Percentiles rank a stretch among this genome's conserved stretches.
Conservation (phyloP, 2,888 invertebrate genomes). For the Electrophaes corylata region DNA sequence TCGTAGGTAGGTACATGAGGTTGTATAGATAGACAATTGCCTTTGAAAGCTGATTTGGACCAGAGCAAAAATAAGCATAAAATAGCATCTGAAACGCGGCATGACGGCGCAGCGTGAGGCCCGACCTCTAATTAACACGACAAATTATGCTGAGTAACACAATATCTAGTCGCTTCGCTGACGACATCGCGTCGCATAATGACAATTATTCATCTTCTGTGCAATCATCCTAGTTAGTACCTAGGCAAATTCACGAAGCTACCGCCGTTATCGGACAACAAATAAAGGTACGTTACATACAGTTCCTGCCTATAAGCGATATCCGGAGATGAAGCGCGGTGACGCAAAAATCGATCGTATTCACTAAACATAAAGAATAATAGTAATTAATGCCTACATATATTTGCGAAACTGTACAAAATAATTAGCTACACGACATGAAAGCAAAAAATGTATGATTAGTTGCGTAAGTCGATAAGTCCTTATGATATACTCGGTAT, state of each 20-base stretch:
- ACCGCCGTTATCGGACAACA: background rate
- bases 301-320: too few relatives aligned
- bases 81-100: slow-evolving; percentile 18
- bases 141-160: slow-evolving; percentile 46
- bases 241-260: background rate
- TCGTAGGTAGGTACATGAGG: background rate
- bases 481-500: too few relatives aligned
- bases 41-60: background rate
- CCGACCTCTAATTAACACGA: slow-evolving; percentile 43
- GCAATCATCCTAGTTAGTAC: slow-evolving; percentile 23
- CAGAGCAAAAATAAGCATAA: slow-evolving; percentile 11
- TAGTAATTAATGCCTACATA: too few relatives aligned
- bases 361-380: too few relatives aligned
- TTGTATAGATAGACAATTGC: background rate
- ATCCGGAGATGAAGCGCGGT: too few relatives aligned
- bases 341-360: too few relatives aligned
- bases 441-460: too few relatives aligned
- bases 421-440: too few relatives aligned
- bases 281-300: too few relatives aligned
- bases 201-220: slow-evolving; percentile 35
- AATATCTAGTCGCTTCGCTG: slow-evolving; percentile 38
- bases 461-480: too few relatives aligned
- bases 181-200: slow-evolving; percentile 18
- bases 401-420: too few relatives aligned
- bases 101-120: slow-evolving; percentile 21